These are phyloP conservation scores for Furnarius figulus DNA, from an alignment of 2,113 vertebrate species.

Conservation along the genomic window DNA sequence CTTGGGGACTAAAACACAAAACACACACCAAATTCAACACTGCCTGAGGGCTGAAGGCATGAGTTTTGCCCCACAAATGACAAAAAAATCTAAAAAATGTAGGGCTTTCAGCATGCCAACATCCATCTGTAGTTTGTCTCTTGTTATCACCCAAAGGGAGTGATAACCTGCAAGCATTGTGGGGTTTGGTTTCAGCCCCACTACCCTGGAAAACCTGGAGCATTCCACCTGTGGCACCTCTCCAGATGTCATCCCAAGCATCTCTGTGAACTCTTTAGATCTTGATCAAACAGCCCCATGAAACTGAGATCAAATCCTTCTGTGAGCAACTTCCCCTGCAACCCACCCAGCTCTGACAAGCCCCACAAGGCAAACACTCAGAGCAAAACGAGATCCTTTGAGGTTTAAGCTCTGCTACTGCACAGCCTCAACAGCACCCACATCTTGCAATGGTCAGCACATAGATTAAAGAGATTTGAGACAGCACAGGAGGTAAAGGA, in stretches of 20 bases:
- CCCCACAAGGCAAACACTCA: not conserved
- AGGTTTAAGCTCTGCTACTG: not conserved
- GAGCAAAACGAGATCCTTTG: not conserved
- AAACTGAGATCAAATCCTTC: not conserved
- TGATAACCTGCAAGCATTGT: too few relatives aligned
- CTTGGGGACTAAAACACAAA: not conserved
- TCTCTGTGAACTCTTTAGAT: not conserved
- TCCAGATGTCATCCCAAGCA: not conserved
- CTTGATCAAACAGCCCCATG: fast-evolving
- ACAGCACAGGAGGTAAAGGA: not conserved
- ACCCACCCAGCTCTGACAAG: not conserved
- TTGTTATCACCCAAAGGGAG: not conserved
- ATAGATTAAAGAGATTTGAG: not conserved
- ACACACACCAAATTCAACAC: not conserved
- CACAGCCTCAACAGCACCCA: not conserved
- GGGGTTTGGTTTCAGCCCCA: not conserved
- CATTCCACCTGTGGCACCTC: not conserved
- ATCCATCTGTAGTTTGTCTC: not conserved
- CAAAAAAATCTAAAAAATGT: not conserved
- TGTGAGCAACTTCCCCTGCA: not conserved
- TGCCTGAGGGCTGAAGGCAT: not conserved
- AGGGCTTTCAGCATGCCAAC: not conserved
- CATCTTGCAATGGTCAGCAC: fast-evolving
- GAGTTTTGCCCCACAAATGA: not conserved
- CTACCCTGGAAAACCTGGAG: not conserved